A percentile compares a stretch with the other conserved stretches of the same genome.
These are phyloP conservation scores for Pantala flavescens DNA, from an alignment of 1,140 invertebrate species.

Conservation along the genomic window DNA sequence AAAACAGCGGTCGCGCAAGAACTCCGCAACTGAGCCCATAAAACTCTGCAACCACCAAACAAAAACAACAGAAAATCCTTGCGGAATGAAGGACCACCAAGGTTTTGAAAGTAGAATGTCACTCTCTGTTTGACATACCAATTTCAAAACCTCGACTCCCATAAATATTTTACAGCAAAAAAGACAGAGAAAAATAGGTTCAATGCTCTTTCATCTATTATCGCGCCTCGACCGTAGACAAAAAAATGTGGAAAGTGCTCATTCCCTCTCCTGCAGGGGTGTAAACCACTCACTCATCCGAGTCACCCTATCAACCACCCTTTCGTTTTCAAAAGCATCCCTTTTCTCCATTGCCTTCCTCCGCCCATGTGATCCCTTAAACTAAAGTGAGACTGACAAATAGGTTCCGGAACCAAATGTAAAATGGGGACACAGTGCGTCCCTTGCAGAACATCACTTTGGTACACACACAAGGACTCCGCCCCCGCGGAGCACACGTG, in stretches of 20 bases:
- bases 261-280: background rate
- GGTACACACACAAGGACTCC: background rate
- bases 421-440: background rate
- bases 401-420: slow-evolving; percentile 8
- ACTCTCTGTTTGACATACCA: background rate
- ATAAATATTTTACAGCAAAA: background rate
- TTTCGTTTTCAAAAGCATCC: background rate
- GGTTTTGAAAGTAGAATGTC: background rate
- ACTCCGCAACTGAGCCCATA: too few relatives aligned
- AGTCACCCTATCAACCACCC: background rate
- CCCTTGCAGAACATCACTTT: slow-evolving; percentile 1
- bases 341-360: background rate
- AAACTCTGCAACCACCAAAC: too few relatives aligned
- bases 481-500: background rate
- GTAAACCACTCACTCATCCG: slow-evolving; percentile 4
- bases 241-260: background rate
- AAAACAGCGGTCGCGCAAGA: too few relatives aligned
- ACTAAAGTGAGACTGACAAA: slow-evolving; percentile 2
- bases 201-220: background rate
- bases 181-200: background rate
- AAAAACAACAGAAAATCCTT: too few relatives aligned
- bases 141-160: background rate
- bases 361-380: background rate
- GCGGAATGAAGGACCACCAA: background rate
- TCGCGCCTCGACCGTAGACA: background rate